phyloP scores from a whole-genome alignment of 2,797 vertebrate species.

The Sebastes cheni region DNA sequence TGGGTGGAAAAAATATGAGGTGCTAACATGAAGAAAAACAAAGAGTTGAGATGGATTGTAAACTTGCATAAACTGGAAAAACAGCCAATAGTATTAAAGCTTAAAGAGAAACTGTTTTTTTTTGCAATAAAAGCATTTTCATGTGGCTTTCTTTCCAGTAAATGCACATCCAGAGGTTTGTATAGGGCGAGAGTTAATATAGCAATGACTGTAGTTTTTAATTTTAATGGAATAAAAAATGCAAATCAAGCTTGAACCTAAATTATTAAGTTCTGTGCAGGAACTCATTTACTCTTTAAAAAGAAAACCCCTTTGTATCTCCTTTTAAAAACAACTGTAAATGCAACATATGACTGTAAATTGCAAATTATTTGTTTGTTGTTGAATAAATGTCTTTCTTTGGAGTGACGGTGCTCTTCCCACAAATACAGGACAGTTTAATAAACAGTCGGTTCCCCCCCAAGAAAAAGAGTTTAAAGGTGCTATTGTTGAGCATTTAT shows the following conservation, averaged over 20 bases:
- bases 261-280: slow-evolving; percentile 68
- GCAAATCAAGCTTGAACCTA: slow-evolving; percentile 66
- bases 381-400: slow-evolving; percentile 74
- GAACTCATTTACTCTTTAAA: slow-evolving; percentile 51
- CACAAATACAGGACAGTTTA: neutral
- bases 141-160: slow-evolving; percentile 29
- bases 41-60: slow-evolving; percentile 10
- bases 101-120: neutral
- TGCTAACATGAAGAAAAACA: slow-evolving; percentile 6
- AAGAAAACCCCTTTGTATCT: slow-evolving; percentile 42
- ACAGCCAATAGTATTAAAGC: neutral
- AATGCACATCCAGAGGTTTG: slow-evolving; percentile 33
- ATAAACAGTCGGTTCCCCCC: slow-evolving; percentile 3
- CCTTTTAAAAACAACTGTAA: slow-evolving; percentile 60
- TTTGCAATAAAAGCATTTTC: slow-evolving; percentile 10
- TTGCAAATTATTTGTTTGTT: slow-evolving; percentile 66
- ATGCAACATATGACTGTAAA: slow-evolving; percentile 76
- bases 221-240: slow-evolving; percentile 46
- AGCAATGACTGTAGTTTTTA: slow-evolving; percentile 42
- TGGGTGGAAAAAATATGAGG: slow-evolving; percentile 1
- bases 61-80: slow-evolving; percentile 44
- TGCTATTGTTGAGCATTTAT: too few species aligned
- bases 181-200: slow-evolving; percentile 7
- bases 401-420: slow-evolving; percentile 47
- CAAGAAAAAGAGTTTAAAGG: neutral